phyloP scores from a whole-genome alignment of 2,888 invertebrate species.

The Drepana falcataria region DNA sequence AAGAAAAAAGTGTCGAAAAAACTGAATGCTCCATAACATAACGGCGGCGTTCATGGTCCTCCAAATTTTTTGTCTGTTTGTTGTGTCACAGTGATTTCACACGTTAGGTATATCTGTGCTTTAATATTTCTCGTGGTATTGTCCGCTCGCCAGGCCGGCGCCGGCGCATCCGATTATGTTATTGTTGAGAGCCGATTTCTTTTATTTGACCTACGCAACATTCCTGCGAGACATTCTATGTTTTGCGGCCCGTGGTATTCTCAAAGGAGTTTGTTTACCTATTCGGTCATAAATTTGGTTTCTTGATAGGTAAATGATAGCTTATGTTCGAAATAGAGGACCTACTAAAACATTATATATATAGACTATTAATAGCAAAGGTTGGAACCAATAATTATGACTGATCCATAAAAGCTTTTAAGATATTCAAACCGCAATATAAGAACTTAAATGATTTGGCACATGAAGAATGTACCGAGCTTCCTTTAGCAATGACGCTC shows the following conservation, averaged over 20 bases:
- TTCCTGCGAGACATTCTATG: conserved; percentile 48
- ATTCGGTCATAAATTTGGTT: background rate
- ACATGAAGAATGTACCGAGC: background rate
- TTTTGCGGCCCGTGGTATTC: conserved; percentile 53
- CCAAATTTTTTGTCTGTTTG: conserved; percentile 32
- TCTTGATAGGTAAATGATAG: background rate
- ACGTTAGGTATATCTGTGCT: conserved; percentile 55
- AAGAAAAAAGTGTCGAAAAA: conserved; percentile 27
- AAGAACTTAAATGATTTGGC: background rate
- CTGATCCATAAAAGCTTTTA: background rate
- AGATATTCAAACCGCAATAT: background rate
- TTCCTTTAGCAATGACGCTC: background rate
- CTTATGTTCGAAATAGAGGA: background rate
- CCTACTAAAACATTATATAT: background rate
- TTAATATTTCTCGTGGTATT: conserved; percentile 53
- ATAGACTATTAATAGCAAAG: background rate
- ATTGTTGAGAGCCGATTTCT: conserved; percentile 68
- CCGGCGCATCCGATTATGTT: conserved; percentile 70
- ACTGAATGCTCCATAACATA: conserved; percentile 28
- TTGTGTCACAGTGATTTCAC: conserved; percentile 67
- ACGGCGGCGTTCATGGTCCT: conserved; percentile 15
- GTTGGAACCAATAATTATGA: background rate
- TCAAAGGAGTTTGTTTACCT: conserved; percentile 25
- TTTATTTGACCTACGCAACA: conserved; percentile 71
- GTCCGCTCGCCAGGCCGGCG: conserved; percentile 62